Percentiles rank a stretch among this genome's conserved stretches.
phyloP scores from a whole-genome alignment of 2,113 vertebrate species.

The Phalacrocorax carbo region DNA sequence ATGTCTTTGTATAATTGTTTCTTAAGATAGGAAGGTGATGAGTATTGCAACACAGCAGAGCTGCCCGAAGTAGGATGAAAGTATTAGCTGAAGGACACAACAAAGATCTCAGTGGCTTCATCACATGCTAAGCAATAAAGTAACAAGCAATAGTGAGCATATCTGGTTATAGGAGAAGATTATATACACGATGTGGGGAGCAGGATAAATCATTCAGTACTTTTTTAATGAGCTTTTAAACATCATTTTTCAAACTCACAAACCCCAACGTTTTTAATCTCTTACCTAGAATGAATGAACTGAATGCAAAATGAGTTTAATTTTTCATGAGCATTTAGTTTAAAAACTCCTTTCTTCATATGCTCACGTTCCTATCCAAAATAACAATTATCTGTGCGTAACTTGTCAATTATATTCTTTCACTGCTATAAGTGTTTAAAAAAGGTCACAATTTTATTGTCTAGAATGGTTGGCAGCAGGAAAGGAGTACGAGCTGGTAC shows the following conservation, averaged over 20 bases:
- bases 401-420: not conserved
- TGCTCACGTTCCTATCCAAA: not conserved
- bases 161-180: not conserved
- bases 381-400: not conserved
- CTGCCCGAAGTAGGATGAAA: not conserved
- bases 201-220: not conserved
- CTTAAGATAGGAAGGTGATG: not conserved
- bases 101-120: not conserved
- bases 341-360: not conserved
- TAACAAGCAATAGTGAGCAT: fast-evolving
- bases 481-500: not conserved
- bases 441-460: not conserved
- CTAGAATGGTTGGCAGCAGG: not conserved
- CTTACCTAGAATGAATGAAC: not conserved
- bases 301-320: not conserved
- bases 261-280: not conserved
- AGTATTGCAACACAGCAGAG: not conserved
- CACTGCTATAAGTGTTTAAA: not conserved
- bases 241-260: not conserved
- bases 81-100: not conserved
- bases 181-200: not conserved
- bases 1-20: not conserved
- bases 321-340: not conserved
- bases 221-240: not conserved
- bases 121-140: not conserved